Evolutionary conservation across 2,113 vertebrate species (phyloP).

Genomic region (Chelonoidis abingdonii): DNA sequence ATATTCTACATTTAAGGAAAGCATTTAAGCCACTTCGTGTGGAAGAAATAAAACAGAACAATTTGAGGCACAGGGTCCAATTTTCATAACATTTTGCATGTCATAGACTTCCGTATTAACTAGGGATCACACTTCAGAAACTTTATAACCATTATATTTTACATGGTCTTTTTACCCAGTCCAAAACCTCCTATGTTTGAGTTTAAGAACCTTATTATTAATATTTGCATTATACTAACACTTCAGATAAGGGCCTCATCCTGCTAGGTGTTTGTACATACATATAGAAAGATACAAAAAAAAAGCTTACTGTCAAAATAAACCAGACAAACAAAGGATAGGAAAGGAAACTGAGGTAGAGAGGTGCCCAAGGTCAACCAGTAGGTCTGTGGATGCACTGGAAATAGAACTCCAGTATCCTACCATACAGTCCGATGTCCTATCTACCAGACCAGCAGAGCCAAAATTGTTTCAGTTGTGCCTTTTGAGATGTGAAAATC

Average conservation of each 20-base stretch:
- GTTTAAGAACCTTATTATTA: background rate
- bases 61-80: accelerated
- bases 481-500: background rate
- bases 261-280: background rate
- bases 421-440: background rate
- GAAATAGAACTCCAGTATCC: background rate
- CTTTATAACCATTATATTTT: background rate
- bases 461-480: background rate
- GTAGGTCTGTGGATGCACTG: background rate
- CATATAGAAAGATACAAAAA: background rate
- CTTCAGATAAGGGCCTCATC: background rate
- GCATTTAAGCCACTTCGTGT: conserved; percentile 4
- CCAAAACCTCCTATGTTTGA: background rate
- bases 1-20: conserved; percentile 63
- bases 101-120: background rate
- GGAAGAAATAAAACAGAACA: conserved; percentile 16
- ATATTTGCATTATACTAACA: background rate
- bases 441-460: background rate
- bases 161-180: background rate
- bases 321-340: background rate
- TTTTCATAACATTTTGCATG: background rate
- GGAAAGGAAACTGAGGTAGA: background rate
- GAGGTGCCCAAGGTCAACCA: background rate
- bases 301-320: background rate
- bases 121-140: background rate